Conservation (phyloP, 2,113 vertebrate genomes). For the Tenebrosternarchus preto region DNA sequence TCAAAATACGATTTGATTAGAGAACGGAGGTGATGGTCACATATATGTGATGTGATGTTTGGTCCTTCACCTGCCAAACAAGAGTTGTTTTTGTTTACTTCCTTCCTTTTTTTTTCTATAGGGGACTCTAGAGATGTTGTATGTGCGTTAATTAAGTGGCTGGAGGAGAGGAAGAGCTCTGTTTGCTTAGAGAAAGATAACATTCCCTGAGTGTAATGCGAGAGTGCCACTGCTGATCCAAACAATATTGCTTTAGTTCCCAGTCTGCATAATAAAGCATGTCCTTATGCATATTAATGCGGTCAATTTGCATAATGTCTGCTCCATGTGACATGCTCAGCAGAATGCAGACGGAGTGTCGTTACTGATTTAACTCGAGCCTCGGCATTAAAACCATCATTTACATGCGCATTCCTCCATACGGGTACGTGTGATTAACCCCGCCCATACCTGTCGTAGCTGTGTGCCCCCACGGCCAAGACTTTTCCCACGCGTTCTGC, state of each 20-base stretch:
- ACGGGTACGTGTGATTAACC: slow-evolving; percentile 64
- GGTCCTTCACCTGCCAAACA: slow-evolving; percentile 6
- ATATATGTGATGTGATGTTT: no score
- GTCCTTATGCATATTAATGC: slow-evolving; percentile 82
- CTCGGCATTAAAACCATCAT: slow-evolving; percentile 78
- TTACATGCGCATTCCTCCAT: slow-evolving; percentile 82
- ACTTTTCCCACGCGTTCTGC: slow-evolving; percentile 56
- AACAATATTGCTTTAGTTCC: slow-evolving; percentile 66
- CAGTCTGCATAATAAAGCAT: slow-evolving; percentile 69
- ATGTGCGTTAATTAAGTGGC: slow-evolving; percentile 52
- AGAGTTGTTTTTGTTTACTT: slow-evolving; percentile 42
- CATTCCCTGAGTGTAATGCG: slow-evolving; percentile 58
- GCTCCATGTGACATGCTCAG: slow-evolving; percentile 79
- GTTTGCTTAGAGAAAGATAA: slow-evolving; percentile 66
- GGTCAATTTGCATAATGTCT: slow-evolving; percentile 82
- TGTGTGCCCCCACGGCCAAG: slow-evolving; percentile 54
- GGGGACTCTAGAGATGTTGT: slow-evolving; percentile 47
- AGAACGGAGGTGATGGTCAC: neutral
- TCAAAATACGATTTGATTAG: slow-evolving; percentile 14
- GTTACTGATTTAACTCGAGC: slow-evolving; percentile 73
- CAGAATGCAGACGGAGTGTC: slow-evolving; percentile 62
- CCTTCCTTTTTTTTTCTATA: slow-evolving; percentile 47
- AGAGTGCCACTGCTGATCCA: slow-evolving; percentile 62
- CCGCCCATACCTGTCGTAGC: slow-evolving; percentile 48
- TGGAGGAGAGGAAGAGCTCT: slow-evolving; percentile 46